Evolutionary conservation across 2,888 invertebrate species (phyloP).

Genomic region (Drosophila fungiperda): DNA sequence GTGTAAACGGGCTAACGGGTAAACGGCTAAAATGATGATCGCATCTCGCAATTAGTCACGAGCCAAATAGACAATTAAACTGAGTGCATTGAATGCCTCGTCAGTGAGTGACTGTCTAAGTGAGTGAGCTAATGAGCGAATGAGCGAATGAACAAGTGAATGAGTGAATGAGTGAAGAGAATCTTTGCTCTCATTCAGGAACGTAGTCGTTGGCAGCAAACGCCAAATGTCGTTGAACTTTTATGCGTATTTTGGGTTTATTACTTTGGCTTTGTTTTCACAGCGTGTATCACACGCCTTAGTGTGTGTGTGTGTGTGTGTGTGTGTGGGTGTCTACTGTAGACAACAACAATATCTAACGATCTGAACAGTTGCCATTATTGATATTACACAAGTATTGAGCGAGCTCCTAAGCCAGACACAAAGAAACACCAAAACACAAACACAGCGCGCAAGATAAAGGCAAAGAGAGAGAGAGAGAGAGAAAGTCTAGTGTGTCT

Average conservation of each 20-base stretch:
- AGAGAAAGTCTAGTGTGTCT: not conserved
- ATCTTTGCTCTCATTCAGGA: conserved; percentile 25
- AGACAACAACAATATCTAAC: conserved; percentile 7
- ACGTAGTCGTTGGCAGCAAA: conserved; percentile 13
- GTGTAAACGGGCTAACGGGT: not conserved
- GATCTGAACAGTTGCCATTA: conserved; percentile 12
- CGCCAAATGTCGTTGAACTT: conserved; percentile 50
- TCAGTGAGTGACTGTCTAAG: not conserved
- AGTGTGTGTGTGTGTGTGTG: not conserved
- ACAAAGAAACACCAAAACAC: conserved; percentile 4
- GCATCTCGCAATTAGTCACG: conserved; percentile 40
- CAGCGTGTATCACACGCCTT: not conserved
- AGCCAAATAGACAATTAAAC: conserved; percentile 39
- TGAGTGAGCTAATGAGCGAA: not conserved
- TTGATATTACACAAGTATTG: conserved; percentile 14
- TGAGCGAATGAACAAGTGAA: not conserved
- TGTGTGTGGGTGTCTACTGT: conserved; percentile 18
- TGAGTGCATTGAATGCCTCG: conserved; percentile 6
- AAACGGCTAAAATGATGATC: not conserved
- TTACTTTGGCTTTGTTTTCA: conserved; percentile 9
- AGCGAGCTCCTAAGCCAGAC: conserved; percentile 3
- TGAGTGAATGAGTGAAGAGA: conserved; percentile 3
- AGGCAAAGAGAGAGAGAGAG: not conserved
- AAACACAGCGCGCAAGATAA: not conserved
- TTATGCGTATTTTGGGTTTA: conserved; percentile 13